Conservation (phyloP, 2,888 invertebrate genomes). For the Hemaris fuciformis region DNA sequence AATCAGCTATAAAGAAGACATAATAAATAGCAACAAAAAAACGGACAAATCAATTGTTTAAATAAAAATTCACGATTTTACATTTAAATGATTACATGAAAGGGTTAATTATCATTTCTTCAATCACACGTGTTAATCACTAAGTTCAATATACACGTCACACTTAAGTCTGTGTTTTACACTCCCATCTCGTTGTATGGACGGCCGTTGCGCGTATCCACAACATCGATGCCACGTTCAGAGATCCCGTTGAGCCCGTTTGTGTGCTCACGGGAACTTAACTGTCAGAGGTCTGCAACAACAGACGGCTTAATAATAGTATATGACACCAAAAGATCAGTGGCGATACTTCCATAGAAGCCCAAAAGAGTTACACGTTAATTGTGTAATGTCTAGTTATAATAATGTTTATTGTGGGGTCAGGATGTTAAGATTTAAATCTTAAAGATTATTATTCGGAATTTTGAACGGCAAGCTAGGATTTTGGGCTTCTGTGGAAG, state of each 20-base stretch:
- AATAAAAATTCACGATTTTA: background rate
- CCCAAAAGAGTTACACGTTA: too few relatives aligned
- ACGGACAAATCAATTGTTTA: background rate
- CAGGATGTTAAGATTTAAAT: too few relatives aligned
- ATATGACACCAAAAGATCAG: background rate
- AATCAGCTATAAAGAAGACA: too few relatives aligned
- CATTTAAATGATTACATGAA: background rate
- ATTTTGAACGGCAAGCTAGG: too few relatives aligned
- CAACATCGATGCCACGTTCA: constrained; percentile 59
- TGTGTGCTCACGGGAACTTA: constrained; percentile 73
- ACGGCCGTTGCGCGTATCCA: constrained; percentile 54
- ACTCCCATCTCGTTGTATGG: constrained; percentile 73
- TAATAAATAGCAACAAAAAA: too few relatives aligned
- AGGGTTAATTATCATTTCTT: background rate
- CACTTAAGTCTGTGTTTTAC: constrained; percentile 27
- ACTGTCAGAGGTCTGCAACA: constrained; percentile 74
- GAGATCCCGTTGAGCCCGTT: constrained; percentile 75
- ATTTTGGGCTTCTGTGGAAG: too few relatives aligned
- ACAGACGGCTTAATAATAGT: background rate
- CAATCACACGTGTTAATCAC: background rate
- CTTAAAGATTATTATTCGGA: too few relatives aligned
- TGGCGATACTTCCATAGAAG: too few relatives aligned
- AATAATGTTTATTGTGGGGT: too few relatives aligned
- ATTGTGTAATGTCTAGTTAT: too few relatives aligned
- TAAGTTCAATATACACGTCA: background rate